Evolutionary conservation across 2,113 vertebrate species (phyloP), one percentile per base, ranked within the genome.

Genomic region (Struthidea cinerea): DNA sequence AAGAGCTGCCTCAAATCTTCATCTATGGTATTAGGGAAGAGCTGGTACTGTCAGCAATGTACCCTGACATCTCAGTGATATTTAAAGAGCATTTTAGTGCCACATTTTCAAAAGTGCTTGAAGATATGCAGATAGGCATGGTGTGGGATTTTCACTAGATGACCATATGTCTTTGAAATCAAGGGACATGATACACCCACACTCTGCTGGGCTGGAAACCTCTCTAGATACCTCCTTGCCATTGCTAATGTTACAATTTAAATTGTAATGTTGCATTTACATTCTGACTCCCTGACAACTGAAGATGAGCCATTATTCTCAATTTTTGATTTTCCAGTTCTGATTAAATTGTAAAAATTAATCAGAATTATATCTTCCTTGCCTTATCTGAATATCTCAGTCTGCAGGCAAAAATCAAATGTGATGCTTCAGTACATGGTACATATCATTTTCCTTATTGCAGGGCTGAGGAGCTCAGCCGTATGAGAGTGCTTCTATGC

Each of bases 141-240:
- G 7, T 21, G 16, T 56, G 23, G 30, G 23, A 61, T 65, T 82
- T 83, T 60, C 30, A 75, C 30, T 30, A 35, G 15, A 28, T 33
- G 16, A 61, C 8, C 12, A 5, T 27, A 16, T 16, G 2, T 55
- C 20, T 53, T 60, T 32, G 13, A 78, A 82, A 78, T 28, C 11
- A 46, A 73, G 33, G 7, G 13, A 0, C n/a, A 13, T n/a, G n/a
- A 56, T 2, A 2, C 19, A 46, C 18, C 19, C 37, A 61, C 1
- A 0, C 3, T 32, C 5, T 19, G 14, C 11, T 56, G n/a, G 26
- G 6, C 13, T 74, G 83, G 17, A 85, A 90, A 60, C 5, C 8
- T 59, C 64, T 44, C 35, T 77, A 59, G 8, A 41, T 35, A 30
- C 2, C 1, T 84, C 28, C 6, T 59, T 55, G 24, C 44, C 8